These are phyloP conservation scores for Alligator sinensis DNA, from an alignment of 2,113 vertebrate species.

Conservation along the genomic window DNA sequence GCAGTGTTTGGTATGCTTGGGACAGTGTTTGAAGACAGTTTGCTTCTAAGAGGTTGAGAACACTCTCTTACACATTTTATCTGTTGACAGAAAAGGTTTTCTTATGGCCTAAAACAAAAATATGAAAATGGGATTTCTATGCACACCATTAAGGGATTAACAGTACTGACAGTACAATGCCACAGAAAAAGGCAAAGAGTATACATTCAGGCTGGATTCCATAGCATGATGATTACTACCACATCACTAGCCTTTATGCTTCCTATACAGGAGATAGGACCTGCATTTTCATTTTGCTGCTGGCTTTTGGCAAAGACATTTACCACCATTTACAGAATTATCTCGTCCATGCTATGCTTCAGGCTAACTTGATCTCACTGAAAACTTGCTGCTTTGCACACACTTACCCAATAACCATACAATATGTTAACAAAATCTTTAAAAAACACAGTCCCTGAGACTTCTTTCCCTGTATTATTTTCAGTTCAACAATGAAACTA, in stretches of 20 bases:
- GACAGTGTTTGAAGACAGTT: background rate
- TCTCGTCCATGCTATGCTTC: background rate
- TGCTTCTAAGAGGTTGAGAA: background rate
- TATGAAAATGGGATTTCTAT: background rate
- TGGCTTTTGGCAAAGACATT: background rate
- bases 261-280: background rate
- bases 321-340: background rate
- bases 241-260: background rate
- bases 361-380: background rate
- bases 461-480: background rate
- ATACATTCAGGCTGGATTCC: background rate
- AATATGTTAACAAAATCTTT: fast-evolving
- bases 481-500: background rate
- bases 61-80: background rate
- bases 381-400: background rate
- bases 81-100: background rate
- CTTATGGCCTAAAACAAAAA: fast-evolving
- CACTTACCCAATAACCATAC: background rate
- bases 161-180: background rate
- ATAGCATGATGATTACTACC: background rate
- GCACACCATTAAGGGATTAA: background rate
- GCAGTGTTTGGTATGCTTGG: background rate
- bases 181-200: background rate
- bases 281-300: background rate
- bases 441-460: background rate